These are phyloP conservation scores for Eupsittula cactorum DNA, from an alignment of 2,113 vertebrate genomes.

Conservation along the genomic window DNA sequence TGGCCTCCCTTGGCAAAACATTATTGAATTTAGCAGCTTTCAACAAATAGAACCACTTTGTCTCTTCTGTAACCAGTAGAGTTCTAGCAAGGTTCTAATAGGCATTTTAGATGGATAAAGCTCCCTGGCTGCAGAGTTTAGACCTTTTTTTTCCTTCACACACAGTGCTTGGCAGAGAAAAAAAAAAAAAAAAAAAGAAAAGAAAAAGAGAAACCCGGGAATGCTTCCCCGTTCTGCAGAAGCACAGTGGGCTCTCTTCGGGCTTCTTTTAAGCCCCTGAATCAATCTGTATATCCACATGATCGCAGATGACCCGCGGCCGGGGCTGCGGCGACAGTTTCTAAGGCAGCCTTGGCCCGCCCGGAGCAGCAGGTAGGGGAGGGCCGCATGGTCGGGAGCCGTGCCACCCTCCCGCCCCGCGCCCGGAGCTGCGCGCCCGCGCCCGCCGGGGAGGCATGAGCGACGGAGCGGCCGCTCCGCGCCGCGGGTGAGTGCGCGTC, in stretches of 20 bases:
- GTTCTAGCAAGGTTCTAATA: fast-evolving
- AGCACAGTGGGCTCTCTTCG: background rate
- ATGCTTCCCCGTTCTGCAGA: background rate
- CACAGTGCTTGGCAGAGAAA: background rate
- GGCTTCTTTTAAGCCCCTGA: background rate
- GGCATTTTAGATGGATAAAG: background rate
- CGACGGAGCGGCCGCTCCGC: constrained; percentile 60
- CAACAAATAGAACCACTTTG: background rate
- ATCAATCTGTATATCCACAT: background rate
- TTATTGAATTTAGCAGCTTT: background rate
- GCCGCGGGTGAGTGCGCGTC: constrained; percentile 74
- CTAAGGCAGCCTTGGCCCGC: background rate
- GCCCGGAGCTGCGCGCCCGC: background rate
- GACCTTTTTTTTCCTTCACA: background rate
- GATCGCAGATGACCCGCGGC: background rate
- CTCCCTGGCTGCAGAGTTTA: background rate
- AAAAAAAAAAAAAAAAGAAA: background rate
- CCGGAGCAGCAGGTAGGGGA: constrained; percentile 45
- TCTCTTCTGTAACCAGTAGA: background rate
- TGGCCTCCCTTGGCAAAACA: background rate
- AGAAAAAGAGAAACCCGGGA: background rate
- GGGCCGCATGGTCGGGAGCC: constrained; percentile 32
- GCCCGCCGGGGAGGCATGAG: constrained; percentile 75
- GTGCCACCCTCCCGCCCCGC: constrained; percentile 43
- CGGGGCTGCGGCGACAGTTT: background rate